Evolutionary conservation across 2,113 vertebrate genomes (phyloP), one percentile per base, ranked within the genome.

Genomic region (Sphaerodactylus townsendi): DNA sequence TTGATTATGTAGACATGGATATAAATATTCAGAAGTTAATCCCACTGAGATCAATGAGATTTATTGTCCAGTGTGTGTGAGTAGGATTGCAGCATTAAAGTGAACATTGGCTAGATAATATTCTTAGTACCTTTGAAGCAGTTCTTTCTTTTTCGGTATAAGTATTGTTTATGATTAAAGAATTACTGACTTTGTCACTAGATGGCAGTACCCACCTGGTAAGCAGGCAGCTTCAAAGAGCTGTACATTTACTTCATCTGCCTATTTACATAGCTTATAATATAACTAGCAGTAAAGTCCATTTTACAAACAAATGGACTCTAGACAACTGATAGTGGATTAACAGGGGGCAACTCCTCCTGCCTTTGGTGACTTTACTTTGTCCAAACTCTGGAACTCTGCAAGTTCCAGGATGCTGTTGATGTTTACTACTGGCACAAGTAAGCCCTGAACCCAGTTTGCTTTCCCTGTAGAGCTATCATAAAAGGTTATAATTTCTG

Each of bases 191-290:
- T 72, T 88, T 44, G 71, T 88, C 96, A 0, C 95, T 95, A 96
- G 95, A 83, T 95, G 96, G 96, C 96, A 96, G 92, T 71, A 90
- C 83, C 50, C 88, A 72, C 87, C 87, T 78, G 86, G n/a, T 65
- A 81, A 93, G 89, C 71, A 90, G 86, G 25, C 1, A 77, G 23
- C 39, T 33, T 59, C 39, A 35, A 13, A 35, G 10, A 70, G 1
- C 10, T 19, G 23, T 62, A 62, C 53, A 56, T 56, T 53, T 75
- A 75, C 46, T 30, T 44, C 25, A 46, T 14, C 15, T 37, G 35
- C 53, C 39, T 87, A 14, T 44, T 70, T 23, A n/a, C 23, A 53
- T 33, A 30, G 50, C 11, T 21, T 50, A 70, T 17, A 53, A 17
- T 53, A n/a, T 13, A 23, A 37, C 13, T 33, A n/a, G n/a, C n/a